Evolutionary conservation across 2,888 invertebrate genomes (phyloP).

Genomic region (Heteromurus nitidus): DNA sequence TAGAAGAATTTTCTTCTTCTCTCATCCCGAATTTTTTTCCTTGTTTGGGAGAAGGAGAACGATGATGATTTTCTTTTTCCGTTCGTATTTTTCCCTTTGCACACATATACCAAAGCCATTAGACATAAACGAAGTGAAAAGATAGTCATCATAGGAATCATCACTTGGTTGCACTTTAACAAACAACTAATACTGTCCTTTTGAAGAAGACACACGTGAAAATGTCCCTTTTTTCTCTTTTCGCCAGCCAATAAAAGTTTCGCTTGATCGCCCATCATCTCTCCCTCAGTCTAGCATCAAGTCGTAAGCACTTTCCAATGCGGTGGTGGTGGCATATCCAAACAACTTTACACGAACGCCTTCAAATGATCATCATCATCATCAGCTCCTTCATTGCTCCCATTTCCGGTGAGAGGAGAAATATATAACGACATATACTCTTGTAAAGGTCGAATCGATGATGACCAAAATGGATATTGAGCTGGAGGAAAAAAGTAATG

Average conservation of each 20-base stretch:
- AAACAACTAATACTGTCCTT: constrained; percentile 23
- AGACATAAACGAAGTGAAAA: neutral
- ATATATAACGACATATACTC: neutral
- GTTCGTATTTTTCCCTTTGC: neutral
- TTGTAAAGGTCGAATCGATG: no score
- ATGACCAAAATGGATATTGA: no score
- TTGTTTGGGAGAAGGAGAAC: constrained; percentile 5
- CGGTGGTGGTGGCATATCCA: neutral
- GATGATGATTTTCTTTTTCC: constrained; percentile 14
- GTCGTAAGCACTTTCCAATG: neutral
- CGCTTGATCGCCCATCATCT: constrained; percentile 52
- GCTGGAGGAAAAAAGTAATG: no score
- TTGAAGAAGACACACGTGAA: constrained; percentile 17
- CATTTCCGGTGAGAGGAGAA: constrained; percentile 29
- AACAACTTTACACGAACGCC: neutral
- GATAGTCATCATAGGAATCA: constrained; percentile 27
- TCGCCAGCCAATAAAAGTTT: constrained; percentile 44
- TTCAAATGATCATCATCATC: neutral
- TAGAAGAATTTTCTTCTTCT: neutral
- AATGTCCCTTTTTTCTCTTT: constrained; percentile 22
- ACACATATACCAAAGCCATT: neutral
- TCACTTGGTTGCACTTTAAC: constrained; percentile 51
- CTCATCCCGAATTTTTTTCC: no score
- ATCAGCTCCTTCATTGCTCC: constrained; percentile 8
- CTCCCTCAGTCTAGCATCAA: no score